A percentile compares a stretch with the other conserved stretches of the same genome.
phyloP scores from a whole-genome alignment of 1,140 invertebrate genomes.

The Zaprionus taronus region DNA sequence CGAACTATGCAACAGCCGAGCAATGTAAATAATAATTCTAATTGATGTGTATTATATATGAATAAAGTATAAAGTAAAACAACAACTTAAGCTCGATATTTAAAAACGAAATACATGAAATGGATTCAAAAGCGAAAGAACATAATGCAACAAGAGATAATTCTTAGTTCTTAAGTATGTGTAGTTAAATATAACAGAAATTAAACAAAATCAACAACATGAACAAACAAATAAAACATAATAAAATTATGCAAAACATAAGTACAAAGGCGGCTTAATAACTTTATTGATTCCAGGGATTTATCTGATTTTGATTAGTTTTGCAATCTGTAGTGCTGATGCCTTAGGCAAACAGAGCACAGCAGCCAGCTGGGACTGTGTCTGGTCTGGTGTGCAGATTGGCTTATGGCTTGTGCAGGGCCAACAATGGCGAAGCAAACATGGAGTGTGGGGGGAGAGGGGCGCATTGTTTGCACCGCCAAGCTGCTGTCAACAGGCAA shows the following conservation, averaged over 20 bases:
- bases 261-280: constrained; percentile 2
- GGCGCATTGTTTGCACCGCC: constrained; percentile 33
- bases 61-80: constrained; percentile 40
- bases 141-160: constrained; percentile 48
- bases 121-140: constrained; percentile 30
- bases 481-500: constrained; percentile 46
- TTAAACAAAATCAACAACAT: constrained; percentile 54
- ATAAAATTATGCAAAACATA: constrained; percentile 78
- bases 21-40: constrained; percentile 50
- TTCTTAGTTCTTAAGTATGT: constrained; percentile 71
- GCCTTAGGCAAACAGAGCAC: constrained; percentile 20
- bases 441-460: neutral
- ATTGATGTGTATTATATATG: constrained; percentile 46
- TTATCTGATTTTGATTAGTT: constrained; percentile 43
- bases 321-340: constrained; percentile 30
- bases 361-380: neutral
- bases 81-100: constrained; percentile 5
- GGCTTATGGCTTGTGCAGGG: constrained; percentile 33
- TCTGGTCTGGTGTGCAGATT: constrained; percentile 31
- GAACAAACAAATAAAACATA: constrained; percentile 73
- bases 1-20: constrained; percentile 17
- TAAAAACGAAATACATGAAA: constrained; percentile 40
- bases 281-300: constrained; percentile 24
- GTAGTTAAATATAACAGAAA: constrained; percentile 80
- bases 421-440: constrained; percentile 21